Percentiles rank a stretch among this genome's conserved stretches.
Conservation (phyloP, 2,113 vertebrate species). For the Pterophyllum scalare region DNA sequence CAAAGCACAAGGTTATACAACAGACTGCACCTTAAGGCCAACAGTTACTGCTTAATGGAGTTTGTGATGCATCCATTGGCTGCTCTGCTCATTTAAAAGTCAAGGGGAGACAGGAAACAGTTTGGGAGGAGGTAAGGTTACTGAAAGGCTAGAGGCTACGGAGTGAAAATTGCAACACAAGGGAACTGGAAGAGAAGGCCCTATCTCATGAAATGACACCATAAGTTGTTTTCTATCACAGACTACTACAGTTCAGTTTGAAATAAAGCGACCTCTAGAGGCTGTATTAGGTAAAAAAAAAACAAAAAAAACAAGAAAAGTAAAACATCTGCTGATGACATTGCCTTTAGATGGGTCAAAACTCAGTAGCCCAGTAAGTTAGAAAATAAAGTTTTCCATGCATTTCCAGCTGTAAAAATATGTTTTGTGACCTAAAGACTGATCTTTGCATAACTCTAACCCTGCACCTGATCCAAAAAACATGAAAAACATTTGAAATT, state of each 20-base stretch:
- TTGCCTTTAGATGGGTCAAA: not conserved
- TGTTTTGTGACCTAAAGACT: not conserved
- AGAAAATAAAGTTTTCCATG: not conserved
- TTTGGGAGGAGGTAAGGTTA: constrained; percentile 32
- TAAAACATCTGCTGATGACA: not conserved
- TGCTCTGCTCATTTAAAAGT: constrained; percentile 70
- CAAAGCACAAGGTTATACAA: constrained; percentile 4
- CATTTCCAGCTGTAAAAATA: not conserved
- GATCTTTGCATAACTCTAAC: not conserved
- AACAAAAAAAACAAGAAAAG: not conserved
- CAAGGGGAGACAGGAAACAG: constrained; percentile 45
- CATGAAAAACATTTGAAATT: not conserved
- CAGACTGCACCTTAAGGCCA: constrained; percentile 39
- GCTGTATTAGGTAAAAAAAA: not conserved
- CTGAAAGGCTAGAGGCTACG: constrained; percentile 29
- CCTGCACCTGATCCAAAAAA: not conserved
- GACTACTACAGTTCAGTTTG: not conserved
- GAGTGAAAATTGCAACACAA: constrained; percentile 14
- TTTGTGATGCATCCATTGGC: constrained; percentile 64
- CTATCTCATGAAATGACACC: not conserved
- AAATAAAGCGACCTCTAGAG: not conserved
- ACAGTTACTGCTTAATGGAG: constrained; percentile 59
- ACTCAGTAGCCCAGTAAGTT: not conserved
- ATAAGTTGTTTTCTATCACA: rapidly evolving
- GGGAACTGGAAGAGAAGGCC: constrained; percentile 23